Evolutionary conservation across 2,797 vertebrate genomes (phyloP).

Genomic region (Iguana delicatissima): DNA sequence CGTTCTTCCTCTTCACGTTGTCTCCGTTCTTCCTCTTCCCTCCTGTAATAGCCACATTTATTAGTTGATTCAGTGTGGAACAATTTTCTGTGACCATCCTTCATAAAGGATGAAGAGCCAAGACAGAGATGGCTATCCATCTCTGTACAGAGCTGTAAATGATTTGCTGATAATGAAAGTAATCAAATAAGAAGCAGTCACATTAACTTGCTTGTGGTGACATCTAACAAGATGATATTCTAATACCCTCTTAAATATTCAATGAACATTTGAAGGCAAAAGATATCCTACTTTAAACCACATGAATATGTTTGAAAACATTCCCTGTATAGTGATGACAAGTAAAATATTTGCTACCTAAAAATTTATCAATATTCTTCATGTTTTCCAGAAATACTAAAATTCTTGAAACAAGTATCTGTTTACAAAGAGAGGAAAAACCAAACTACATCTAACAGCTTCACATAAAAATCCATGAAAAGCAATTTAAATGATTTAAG

Average conservation of each 20-base stretch:
- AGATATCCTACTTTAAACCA: neutral
- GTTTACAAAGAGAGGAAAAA: neutral
- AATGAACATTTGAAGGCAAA: neutral
- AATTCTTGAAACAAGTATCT: neutral
- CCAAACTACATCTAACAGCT: neutral
- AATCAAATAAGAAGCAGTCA: neutral
- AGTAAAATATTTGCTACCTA: neutral
- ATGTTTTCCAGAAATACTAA: neutral
- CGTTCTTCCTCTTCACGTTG: conserved; percentile 93
- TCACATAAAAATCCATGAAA: neutral
- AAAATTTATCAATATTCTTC: neutral
- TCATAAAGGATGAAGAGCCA: neutral
- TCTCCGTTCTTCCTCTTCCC: conserved; percentile 92
- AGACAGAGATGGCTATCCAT: neutral
- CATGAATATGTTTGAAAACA: neutral
- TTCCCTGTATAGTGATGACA: neutral
- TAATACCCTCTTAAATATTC: neutral
- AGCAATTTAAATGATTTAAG: neutral
- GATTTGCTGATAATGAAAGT: neutral
- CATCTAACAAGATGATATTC: neutral
- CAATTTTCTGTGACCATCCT: conserved; percentile 32
- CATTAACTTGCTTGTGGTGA: neutral
- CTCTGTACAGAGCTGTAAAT: neutral
- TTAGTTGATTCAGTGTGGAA: conserved; percentile 54
- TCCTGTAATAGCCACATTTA: conserved; percentile 77